Evolutionary conservation across 1,140 invertebrate genomes (phyloP), one percentile per base, ranked within the genome.

Genomic region (Neomicropteryx cornuta): DNA sequence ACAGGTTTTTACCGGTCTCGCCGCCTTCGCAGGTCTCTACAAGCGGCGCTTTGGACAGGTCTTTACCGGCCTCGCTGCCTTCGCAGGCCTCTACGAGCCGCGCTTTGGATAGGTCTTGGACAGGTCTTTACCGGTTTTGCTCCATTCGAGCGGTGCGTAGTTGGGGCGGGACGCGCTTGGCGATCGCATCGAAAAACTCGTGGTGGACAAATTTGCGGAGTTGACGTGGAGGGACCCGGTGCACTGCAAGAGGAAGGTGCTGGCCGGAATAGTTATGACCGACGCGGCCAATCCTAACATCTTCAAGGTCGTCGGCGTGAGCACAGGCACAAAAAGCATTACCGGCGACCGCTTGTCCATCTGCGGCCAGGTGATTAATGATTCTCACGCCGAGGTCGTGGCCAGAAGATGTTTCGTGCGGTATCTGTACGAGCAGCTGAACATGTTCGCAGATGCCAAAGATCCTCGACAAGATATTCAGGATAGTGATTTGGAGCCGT

Each of bases 321-420:
- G 83, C 2, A 88, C 86, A 43, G 92, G 93, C 18, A 96, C 91
- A 0, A 96, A 96, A 62, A 94, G 90, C 55, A 81, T 96, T 22
- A 87, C 83, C 44, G 90, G 90, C 1, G 88, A 92, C 52, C 79
- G 89, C 55, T 80, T 96, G 56, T 91, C 86, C 39, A 79, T 83
- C 3, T 74, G 75, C 31, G 93, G 93, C 0, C 66, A 77, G 19
- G 80, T 82, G 3, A 54, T 97, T 10, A 95, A 96, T 59, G 93
- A 97, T 58, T 92, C 89, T 50, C 93, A 96, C 54, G 92, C 91
- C 1, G 92, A 96, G 72, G 89, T 97, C 20, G 70, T 92, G 6
- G 75, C 81, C 3, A 70, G 86, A 18, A 69, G 88, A 34, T 87
- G 83, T 54, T 63, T 90, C 1, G 71, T 85, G 23, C 75, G 80